Percentiles rank a stretch among this genome's conserved stretches.
Conservation (phyloP, 2,888 invertebrate species). For the Apodemia duryi region DNA sequence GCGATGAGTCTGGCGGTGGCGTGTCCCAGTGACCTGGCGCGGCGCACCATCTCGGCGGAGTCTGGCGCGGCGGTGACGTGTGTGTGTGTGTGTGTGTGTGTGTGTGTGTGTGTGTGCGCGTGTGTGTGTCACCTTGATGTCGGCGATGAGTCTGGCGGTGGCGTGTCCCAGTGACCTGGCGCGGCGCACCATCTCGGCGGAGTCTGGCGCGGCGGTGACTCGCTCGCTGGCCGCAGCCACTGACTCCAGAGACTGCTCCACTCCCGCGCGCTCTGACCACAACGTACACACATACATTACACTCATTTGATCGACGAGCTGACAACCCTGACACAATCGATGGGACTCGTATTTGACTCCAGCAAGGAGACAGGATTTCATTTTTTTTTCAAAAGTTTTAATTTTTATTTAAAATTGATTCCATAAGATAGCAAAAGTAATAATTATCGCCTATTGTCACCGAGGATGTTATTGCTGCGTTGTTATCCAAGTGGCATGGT, state of each 20-base stretch:
- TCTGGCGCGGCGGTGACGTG: slow-evolving; percentile 89
- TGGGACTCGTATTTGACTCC: too few relatives aligned
- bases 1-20: slow-evolving; percentile 96
- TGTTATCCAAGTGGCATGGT: too few relatives aligned
- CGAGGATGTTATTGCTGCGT: too few relatives aligned
- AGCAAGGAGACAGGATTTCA: too few relatives aligned
- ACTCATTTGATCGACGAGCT: too few relatives aligned
- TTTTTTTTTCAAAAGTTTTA: too few relatives aligned
- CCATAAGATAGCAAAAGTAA: too few relatives aligned
- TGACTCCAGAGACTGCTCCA: slow-evolving; percentile 90
- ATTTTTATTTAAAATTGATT: too few relatives aligned
- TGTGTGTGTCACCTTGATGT: slow-evolving; percentile 84
- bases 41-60: slow-evolving; percentile 95
- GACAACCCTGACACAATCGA: too few relatives aligned
- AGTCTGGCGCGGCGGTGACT: slow-evolving; percentile 90
- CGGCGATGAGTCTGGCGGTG: slow-evolving; percentile 95
- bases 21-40: slow-evolving; percentile 93
- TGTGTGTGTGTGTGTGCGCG: too few relatives aligned
- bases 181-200: slow-evolving; percentile 96
- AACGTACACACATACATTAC: not conserved
- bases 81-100: too few relatives aligned
- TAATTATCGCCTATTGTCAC: not conserved
- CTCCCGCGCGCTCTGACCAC: slow-evolving; percentile 74
- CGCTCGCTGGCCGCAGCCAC: slow-evolving; percentile 94
- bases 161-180: slow-evolving; percentile 95